phyloP scores from a whole-genome alignment of 2,113 vertebrate genomes.

The Zingel zingel region DNA sequence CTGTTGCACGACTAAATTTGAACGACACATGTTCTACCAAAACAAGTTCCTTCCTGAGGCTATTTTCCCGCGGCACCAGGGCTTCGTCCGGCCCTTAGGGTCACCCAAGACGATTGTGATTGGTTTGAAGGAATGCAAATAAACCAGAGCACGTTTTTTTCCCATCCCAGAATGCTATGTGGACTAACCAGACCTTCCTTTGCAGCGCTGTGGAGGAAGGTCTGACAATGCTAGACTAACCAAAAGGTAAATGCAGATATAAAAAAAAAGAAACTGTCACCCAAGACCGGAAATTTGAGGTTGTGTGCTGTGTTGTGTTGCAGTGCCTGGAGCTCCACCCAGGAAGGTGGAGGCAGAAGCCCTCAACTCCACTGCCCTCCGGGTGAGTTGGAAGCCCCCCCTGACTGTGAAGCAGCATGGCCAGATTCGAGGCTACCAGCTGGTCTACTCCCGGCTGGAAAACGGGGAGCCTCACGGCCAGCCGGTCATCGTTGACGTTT shows the following conservation, averaged over 20 bases:
- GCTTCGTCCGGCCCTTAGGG: too few species aligned
- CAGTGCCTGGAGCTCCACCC: constrained; percentile 96
- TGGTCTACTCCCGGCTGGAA: constrained; percentile 92
- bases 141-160: too few species aligned
- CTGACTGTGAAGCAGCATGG: constrained; percentile 92
- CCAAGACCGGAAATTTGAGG: neutral
- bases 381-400: constrained; percentile 93
- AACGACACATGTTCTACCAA: too few species aligned
- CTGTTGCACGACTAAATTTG: too few species aligned
- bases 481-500: constrained; percentile 90
- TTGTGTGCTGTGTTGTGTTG: constrained; percentile 32
- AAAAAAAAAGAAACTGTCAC: neutral
- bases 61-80: too few species aligned
- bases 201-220: too few species aligned
- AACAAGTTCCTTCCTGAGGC: too few species aligned
- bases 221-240: neutral
- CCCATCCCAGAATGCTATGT: too few species aligned
- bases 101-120: too few species aligned
- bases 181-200: too few species aligned
- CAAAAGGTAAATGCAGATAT: neutral
- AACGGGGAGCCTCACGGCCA: constrained; percentile 91
- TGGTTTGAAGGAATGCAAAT: too few species aligned
- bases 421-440: constrained; percentile 95
- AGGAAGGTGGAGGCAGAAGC: constrained; percentile 92
- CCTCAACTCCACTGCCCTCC: constrained; percentile 93